A percentile compares a stretch with the other conserved stretches of the same genome.
Evolutionary conservation across 2,797 vertebrate species (phyloP).

Genomic region (Chelon labrosus): DNA sequence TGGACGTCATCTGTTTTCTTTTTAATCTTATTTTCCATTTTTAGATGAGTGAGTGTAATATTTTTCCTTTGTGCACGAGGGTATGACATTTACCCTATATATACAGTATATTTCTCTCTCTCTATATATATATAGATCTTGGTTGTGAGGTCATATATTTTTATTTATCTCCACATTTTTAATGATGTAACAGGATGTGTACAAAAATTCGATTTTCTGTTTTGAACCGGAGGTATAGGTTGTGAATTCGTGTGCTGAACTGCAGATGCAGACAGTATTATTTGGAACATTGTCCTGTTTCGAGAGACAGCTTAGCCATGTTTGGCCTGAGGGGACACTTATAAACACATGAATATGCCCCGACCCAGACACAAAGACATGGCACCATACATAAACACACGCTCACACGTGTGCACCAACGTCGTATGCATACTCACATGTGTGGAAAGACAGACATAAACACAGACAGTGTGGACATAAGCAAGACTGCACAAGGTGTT

Average conservation of each 20-base stretch:
- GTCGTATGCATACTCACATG: constrained; percentile 28
- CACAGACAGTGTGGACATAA: constrained; percentile 80
- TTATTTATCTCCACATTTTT: constrained; percentile 19
- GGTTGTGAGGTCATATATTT: constrained; percentile 10
- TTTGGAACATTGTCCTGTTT: constrained; percentile 67
- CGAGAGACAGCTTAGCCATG: constrained; percentile 70
- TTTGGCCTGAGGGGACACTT: constrained; percentile 83
- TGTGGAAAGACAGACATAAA: constrained; percentile 73
- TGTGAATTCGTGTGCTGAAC: constrained; percentile 18
- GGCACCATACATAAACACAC: constrained; percentile 71
- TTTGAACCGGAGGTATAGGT: constrained; percentile 13
- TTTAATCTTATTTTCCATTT: not conserved
- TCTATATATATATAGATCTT: constrained; percentile 6
- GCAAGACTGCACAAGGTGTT: constrained; percentile 73
- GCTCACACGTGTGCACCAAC: constrained; percentile 23
- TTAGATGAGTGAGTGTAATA: not conserved
- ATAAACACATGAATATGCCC: constrained; percentile 81
- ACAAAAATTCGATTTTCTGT: constrained; percentile 15
- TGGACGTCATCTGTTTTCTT: not conserved
- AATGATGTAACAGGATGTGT: constrained; percentile 11
- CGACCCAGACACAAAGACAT: constrained; percentile 86
- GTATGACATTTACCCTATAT: constrained; percentile 10
- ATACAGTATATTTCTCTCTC: not conserved
- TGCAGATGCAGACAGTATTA: constrained; percentile 36
- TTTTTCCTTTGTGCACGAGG: not conserved